Evolutionary conservation across 2,888 invertebrate genomes (phyloP).

Genomic region (Tetragonisca angustula): DNA sequence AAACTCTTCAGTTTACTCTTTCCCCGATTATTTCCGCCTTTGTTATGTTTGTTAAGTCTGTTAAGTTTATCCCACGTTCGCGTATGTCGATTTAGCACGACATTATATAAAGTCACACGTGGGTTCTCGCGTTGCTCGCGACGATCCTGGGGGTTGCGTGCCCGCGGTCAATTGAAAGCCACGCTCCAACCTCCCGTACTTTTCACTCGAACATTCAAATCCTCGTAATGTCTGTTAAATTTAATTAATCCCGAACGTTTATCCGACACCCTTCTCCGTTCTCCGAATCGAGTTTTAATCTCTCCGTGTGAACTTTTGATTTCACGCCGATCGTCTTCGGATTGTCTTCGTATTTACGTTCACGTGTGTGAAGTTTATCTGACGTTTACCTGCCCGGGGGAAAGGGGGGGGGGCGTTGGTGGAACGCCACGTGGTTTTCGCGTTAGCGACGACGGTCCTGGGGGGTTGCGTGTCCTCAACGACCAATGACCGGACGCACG

Average conservation of each 20-base stretch:
- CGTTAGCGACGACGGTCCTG: slow-evolving; percentile 23
- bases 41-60: too few relatives aligned
- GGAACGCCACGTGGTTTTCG: slow-evolving; percentile 25
- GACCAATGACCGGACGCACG: slow-evolving; percentile 60
- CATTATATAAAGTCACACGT: neutral
- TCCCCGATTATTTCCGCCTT: neutral
- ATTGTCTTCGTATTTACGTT: too few relatives aligned
- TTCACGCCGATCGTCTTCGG: too few relatives aligned
- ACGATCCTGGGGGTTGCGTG: neutral
- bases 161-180: neutral
- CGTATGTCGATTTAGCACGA: neutral
- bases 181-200: neutral
- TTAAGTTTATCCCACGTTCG: neutral
- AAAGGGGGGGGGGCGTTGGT: too few relatives aligned
- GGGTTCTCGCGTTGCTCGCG: neutral
- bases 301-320: too few relatives aligned
- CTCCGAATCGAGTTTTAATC: too few relatives aligned
- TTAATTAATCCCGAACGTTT: too few relatives aligned
- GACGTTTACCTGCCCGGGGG: neutral
- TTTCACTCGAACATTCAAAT: neutral
- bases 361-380: too few relatives aligned
- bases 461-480: slow-evolving; percentile 60
- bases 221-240: too few relatives aligned
- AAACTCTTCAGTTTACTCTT: neutral
- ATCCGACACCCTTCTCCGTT: too few relatives aligned